Conservation (phyloP, 2,797 vertebrate species). For the Coccyzus lansbergi region DNA sequence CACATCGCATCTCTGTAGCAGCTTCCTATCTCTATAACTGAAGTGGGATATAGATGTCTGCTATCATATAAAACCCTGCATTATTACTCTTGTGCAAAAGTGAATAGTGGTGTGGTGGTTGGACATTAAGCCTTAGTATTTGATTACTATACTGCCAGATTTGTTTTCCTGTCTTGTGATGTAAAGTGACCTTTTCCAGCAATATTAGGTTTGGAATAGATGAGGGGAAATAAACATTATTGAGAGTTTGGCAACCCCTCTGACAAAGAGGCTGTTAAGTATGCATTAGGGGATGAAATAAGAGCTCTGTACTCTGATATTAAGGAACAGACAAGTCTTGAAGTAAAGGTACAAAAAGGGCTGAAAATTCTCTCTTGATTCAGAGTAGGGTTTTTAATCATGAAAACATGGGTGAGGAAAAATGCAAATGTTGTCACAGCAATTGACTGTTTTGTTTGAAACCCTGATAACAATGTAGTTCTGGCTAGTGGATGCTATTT, state of each 20-base stretch:
- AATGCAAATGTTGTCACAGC: background rate
- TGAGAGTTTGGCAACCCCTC: background rate
- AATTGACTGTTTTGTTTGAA: background rate
- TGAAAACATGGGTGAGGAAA: rapidly evolving
- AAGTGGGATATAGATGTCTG: background rate
- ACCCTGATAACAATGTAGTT: background rate
- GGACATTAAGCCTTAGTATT: background rate
- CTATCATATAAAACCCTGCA: rapidly evolving
- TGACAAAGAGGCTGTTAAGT: background rate
- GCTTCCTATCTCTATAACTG: background rate
- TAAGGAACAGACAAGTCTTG: background rate
- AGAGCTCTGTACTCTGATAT: background rate
- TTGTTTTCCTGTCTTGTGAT: background rate
- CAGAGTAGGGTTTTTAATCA: background rate
- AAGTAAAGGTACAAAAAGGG: background rate
- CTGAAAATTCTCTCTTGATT: background rate
- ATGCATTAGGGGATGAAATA: background rate
- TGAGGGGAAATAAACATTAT: background rate
- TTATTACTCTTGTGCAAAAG: background rate
- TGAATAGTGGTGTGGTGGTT: rapidly evolving
- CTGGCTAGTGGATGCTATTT: background rate
- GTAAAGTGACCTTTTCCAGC: background rate
- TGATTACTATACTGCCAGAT: too few species aligned
- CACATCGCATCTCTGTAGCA: background rate
- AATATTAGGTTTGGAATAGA: background rate